phyloP scores from a whole-genome alignment of 2,888 invertebrate genomes.

The Ormyrus nitidulus region DNA sequence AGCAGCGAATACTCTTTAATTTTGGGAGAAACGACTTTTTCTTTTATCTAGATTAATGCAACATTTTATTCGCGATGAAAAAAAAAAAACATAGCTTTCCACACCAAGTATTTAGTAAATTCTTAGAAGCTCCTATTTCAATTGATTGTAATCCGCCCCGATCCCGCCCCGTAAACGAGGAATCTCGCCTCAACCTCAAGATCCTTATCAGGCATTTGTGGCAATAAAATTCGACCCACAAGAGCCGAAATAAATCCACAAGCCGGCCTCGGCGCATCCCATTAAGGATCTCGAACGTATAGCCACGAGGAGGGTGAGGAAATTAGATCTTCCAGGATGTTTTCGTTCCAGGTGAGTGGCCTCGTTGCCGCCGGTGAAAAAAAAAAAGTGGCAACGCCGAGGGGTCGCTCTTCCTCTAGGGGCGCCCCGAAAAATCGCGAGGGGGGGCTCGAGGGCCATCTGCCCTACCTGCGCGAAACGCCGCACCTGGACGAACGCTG shows the following conservation, averaged over 20 bases:
- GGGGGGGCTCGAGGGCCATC: conserved; percentile 65
- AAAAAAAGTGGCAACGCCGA: conserved; percentile 37
- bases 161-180: too few species aligned
- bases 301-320: conserved; percentile 19
- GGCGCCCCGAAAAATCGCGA: conserved; percentile 48
- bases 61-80: too few species aligned
- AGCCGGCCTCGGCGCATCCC: background rate
- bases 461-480: conserved; percentile 58
- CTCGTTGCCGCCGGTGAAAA: background rate
- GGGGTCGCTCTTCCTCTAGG: conserved; percentile 23
- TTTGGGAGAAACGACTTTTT: too few species aligned
- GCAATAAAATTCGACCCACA: background rate
- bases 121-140: too few species aligned
- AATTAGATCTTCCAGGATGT: conserved; percentile 57
- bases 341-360: conserved; percentile 59
- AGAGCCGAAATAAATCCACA: background rate
- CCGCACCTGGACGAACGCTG: conserved; percentile 36
- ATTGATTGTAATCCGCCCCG: too few species aligned
- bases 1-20: too few species aligned
- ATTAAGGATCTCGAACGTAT: conserved; percentile 21
- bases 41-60: too few species aligned
- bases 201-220: too few species aligned
- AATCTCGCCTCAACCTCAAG: too few species aligned
- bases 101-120: too few species aligned
- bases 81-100: too few species aligned